Conservation (phyloP, 2,888 invertebrate species). For the Icerya purchasi region DNA sequence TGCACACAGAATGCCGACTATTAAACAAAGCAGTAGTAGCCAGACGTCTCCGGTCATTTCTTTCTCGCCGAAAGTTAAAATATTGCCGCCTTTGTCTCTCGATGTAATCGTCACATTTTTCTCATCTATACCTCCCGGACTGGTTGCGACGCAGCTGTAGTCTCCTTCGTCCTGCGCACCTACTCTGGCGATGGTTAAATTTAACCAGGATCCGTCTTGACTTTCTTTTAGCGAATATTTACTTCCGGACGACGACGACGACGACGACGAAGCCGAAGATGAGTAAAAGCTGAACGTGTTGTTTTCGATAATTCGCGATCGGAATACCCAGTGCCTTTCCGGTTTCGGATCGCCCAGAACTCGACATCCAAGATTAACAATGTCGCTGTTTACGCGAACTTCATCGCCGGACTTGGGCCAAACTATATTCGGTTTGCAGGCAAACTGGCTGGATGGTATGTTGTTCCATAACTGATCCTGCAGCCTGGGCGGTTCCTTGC, state of each 20-base stretch:
- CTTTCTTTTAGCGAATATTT: neutral
- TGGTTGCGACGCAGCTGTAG: slow-evolving; percentile 60
- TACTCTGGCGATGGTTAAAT: slow-evolving; percentile 43
- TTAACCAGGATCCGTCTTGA: slow-evolving; percentile 30
- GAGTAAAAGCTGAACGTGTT: slow-evolving; percentile 20
- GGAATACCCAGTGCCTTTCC: slow-evolving; percentile 49
- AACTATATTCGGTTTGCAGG: slow-evolving; percentile 55
- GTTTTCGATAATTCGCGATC: slow-evolving; percentile 33
- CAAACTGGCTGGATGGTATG: slow-evolving; percentile 37
- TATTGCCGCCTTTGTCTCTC: neutral
- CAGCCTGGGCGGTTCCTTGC: slow-evolving; percentile 44
- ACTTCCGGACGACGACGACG: slow-evolving; percentile 19
- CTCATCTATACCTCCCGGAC: slow-evolving; percentile 57
- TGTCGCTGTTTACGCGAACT: slow-evolving; percentile 34
- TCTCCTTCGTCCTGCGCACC: slow-evolving; percentile 41
- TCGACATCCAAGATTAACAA: slow-evolving; percentile 49
- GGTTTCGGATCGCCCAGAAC: slow-evolving; percentile 56
- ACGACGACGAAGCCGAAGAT: slow-evolving; percentile 19
- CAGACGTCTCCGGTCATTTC: slow-evolving; percentile 4
- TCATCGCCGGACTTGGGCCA: slow-evolving; percentile 31
- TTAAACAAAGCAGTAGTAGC: slow-evolving; percentile 7
- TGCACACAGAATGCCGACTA: slow-evolving; percentile 10
- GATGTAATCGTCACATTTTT: slow-evolving; percentile 36
- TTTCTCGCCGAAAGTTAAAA: neutral
- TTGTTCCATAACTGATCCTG: slow-evolving; percentile 49